Base-by-base conservation (phyloP, 2,888 invertebrate species). In the Eristalis intricaria region DNA sequence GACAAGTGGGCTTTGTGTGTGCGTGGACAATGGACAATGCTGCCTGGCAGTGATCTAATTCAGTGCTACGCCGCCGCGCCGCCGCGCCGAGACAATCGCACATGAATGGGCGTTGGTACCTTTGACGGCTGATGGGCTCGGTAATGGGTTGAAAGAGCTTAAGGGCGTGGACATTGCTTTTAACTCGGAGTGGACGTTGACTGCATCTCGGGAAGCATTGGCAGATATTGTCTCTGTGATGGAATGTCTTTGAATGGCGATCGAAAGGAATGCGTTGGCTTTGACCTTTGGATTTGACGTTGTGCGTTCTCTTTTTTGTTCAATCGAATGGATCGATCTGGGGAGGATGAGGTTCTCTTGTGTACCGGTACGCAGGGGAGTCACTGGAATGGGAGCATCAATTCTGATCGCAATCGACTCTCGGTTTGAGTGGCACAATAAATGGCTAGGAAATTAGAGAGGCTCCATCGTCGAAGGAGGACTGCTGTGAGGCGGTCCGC, bases 1-100 rank as follows among this genome's bases (percentile, higher is more conserved):
- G 84, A 87, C 87, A 84, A 84, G 35, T 84, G 78, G 79, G 35
- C 22, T 65, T 76, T 79, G 63, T 84, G 40, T 64, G 35, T 78
- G 71, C 66, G 70, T 79, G 76, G 71, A 84, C 87, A 83, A 83
- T 78, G 82, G 75, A 74, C 50, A 50, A 58, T 23, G 65, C 63
- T 75, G 68, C 66, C 71, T 66, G 83, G 58, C 66, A 50, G 69
- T 63, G 61, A 83, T 83, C 66, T 68, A 69, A 78, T 75, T 79
- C 78, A 70, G 56, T 63, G 68, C 43, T 43, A n/a, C n/a, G n/a
- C n/a, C n/a, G n/a, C n/a, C n/a, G n/a, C n/a, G 50, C 61, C 40
- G 50, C 50, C 10, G 73, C 74, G 43, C 43, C 56, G 43, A 22
- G 74, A 81, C 74, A 58, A 74, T 61, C 63, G 50, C 19, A 19